phyloP scores from a whole-genome alignment of 64 coral and sea anemone genomes.

The Stylophora pistillata region DNA sequence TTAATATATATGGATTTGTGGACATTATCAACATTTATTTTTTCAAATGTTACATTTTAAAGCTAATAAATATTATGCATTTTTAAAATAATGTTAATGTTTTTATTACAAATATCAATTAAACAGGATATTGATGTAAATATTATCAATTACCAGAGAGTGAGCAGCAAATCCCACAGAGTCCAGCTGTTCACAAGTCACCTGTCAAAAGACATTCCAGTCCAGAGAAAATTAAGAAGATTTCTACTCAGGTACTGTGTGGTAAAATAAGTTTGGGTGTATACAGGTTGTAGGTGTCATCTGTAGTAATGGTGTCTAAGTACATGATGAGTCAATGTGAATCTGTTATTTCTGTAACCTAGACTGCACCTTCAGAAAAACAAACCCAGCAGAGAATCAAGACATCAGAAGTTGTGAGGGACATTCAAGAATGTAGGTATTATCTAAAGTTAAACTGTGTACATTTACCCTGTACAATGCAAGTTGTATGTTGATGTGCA shows the following conservation, averaged over 20 bases:
- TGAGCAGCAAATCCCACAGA: slow-evolving; percentile 9
- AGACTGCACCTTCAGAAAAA: not conserved
- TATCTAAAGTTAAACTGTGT: not conserved
- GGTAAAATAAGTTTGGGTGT: too few species aligned
- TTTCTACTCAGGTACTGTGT: not conserved
- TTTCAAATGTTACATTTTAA: too few species aligned
- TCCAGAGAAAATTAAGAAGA: slow-evolving; percentile 18
- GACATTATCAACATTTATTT: too few species aligned
- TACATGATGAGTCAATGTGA: too few species aligned
- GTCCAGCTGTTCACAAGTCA: slow-evolving; percentile 1
- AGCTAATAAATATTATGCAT: too few species aligned
- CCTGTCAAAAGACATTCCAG: not conserved
- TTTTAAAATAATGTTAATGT: too few species aligned
- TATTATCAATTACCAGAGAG: not conserved
- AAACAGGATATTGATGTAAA: not conserved
- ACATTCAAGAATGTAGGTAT: slow-evolving; percentile 28
- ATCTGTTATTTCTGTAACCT: not conserved
- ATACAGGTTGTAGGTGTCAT: too few species aligned
- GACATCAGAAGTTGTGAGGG: not conserved
- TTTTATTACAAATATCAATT: not conserved
- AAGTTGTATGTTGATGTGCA: too few species aligned
- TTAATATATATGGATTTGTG: too few species aligned
- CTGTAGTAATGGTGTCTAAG: too few species aligned
- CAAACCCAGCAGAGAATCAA: not conserved
- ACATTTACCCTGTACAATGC: too few species aligned